Conservation (phyloP, 2,113 vertebrate genomes). For the Formicarius rufipectus region DNA sequence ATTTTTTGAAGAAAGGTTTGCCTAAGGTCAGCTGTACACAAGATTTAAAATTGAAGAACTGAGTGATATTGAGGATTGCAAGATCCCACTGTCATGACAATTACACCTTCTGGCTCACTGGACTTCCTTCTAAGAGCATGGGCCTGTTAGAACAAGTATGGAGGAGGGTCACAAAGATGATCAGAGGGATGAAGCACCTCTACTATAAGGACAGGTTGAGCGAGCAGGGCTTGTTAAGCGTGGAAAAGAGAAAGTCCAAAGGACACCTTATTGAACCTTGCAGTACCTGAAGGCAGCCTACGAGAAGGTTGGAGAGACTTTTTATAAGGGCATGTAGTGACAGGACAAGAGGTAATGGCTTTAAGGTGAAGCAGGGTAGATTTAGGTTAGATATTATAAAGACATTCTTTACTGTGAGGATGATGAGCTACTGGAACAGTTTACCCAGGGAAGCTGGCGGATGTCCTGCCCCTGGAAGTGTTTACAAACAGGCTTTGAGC, state of each 20-base stretch:
- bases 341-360: background rate
- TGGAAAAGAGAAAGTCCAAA: background rate
- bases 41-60: background rate
- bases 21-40: background rate
- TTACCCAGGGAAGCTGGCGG: background rate
- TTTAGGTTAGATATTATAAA: background rate
- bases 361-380: background rate
- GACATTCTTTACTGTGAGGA: background rate
- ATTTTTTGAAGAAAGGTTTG: background rate
- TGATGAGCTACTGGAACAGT: background rate
- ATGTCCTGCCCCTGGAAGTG: background rate
- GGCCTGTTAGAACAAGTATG: background rate
- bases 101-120: background rate
- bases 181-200: background rate
- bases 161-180: background rate
- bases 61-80: background rate
- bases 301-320: background rate
- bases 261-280: background rate
- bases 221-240: background rate
- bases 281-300: background rate
- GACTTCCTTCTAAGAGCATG: background rate
- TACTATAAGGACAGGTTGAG: background rate
- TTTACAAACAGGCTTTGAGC: background rate
- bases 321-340: background rate
- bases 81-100: background rate